Percentiles rank a stretch among this genome's conserved stretches.
These are phyloP conservation scores for Cercocebus atys DNA, from an alignment of 2,113 vertebrate genomes.

Conservation along the genomic window DNA sequence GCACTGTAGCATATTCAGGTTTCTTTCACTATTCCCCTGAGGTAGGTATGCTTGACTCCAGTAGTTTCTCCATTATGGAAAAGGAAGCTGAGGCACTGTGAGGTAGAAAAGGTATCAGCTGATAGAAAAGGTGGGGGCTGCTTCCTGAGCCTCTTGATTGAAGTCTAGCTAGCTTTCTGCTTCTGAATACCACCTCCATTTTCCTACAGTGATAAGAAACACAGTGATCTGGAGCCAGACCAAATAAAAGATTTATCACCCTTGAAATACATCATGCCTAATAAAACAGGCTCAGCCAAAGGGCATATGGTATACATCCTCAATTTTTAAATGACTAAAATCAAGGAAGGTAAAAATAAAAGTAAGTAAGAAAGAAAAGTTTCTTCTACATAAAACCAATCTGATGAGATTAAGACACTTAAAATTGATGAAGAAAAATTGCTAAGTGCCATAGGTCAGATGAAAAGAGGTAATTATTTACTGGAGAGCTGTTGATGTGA, in stretches of 20 bases:
- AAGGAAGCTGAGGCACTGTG: not conserved
- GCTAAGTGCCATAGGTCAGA: not conserved
- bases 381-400: not conserved
- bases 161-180: rapidly evolving
- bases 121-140: rapidly evolving
- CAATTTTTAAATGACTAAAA: not conserved
- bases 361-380: not conserved
- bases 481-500: not conserved
- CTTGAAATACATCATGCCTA: not conserved
- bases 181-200: not conserved
- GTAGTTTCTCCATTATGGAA: rapidly evolving
- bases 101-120: not conserved
- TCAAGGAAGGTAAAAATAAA: not conserved
- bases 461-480: not conserved
- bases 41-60: rapidly evolving
- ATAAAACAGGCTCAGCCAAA: not conserved
- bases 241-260: not conserved
- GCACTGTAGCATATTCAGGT: not conserved
- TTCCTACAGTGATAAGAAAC: not conserved
- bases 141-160: rapidly evolving
- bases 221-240: not conserved
- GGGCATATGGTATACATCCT: not conserved
- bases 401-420: not conserved
- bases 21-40: not conserved
- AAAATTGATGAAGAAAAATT: not conserved